Evolutionary conservation across 2,797 vertebrate genomes (phyloP).

Genomic region (Morelia viridis): DNA sequence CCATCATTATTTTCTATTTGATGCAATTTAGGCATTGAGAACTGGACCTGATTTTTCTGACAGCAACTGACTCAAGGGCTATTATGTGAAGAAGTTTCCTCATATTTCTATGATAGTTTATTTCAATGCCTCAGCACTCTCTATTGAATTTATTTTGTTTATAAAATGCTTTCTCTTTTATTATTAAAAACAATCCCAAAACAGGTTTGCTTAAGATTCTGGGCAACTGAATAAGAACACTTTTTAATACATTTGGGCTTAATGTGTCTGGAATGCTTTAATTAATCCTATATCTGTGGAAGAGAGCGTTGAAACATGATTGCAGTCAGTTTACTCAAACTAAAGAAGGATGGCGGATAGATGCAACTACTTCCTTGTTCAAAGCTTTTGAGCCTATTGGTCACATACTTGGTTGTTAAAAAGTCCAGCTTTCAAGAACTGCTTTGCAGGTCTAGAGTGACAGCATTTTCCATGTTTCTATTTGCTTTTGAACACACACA

Average conservation of each 20-base stretch:
- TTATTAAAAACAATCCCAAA: not conserved
- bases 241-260: not conserved
- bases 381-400: not conserved
- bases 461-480: not conserved
- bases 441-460: not conserved
- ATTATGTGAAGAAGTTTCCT: not conserved
- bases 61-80: not conserved
- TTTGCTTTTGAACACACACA: not conserved
- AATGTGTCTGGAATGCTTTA: not conserved
- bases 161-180: not conserved
- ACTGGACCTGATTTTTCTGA: not conserved
- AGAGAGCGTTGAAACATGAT: not conserved
- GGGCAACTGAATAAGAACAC: not conserved
- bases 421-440: not conserved
- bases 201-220: not conserved
- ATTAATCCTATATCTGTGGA: not conserved
- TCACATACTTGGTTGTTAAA: not conserved
- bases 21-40: not conserved
- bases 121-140: not conserved
- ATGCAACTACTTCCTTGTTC: not conserved
- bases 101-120: not conserved
- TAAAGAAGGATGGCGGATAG: not conserved
- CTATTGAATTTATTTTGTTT: not conserved
- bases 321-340: not conserved
- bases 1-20: not conserved